phyloP scores from a whole-genome alignment of 2,888 invertebrate genomes.

The Auanema freiburgensis region DNA sequence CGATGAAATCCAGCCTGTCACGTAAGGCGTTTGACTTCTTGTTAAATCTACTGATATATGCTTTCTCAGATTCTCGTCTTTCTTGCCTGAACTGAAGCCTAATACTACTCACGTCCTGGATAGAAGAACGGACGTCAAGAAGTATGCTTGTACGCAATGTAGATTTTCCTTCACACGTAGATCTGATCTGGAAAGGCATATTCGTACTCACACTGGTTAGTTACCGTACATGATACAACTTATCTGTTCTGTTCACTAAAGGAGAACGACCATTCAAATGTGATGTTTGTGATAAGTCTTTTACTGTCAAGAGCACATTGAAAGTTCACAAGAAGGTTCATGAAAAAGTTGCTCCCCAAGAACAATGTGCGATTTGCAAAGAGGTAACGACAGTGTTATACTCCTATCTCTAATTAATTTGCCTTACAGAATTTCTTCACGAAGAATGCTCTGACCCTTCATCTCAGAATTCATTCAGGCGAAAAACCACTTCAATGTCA shows the following conservation, averaged over 20 bases:
- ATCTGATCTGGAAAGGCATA: constrained; percentile 38
- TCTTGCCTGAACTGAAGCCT: too few relatives aligned
- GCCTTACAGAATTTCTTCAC: constrained; percentile 24
- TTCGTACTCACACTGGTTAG: constrained; percentile 40
- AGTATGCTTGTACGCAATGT: constrained; percentile 22
- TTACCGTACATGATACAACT: not conserved
- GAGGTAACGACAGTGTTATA: constrained; percentile 14
- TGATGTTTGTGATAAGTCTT: constrained; percentile 27
- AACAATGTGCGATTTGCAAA: constrained; percentile 41
- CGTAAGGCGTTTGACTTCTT: too few relatives aligned
- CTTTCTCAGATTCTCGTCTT: too few relatives aligned
- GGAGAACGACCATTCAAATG: constrained; percentile 41
- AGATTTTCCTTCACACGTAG: constrained; percentile 20
- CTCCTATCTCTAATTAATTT: not conserved
- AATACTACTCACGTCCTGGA: too few relatives aligned
- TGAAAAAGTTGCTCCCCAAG: constrained; percentile 24
- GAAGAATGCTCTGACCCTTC: constrained; percentile 27
- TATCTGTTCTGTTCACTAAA: constrained; percentile 17
- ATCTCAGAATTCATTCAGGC: constrained; percentile 37
- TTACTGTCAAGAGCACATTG: constrained; percentile 32
- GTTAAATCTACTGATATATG: too few relatives aligned
- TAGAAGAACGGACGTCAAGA: too few relatives aligned
- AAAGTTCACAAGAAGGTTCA: constrained; percentile 29
- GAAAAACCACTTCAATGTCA: constrained; percentile 24
- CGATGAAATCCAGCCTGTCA: too few relatives aligned